Conservation (phyloP, 2,113 vertebrate species). For the Grantiella picta region DNA sequence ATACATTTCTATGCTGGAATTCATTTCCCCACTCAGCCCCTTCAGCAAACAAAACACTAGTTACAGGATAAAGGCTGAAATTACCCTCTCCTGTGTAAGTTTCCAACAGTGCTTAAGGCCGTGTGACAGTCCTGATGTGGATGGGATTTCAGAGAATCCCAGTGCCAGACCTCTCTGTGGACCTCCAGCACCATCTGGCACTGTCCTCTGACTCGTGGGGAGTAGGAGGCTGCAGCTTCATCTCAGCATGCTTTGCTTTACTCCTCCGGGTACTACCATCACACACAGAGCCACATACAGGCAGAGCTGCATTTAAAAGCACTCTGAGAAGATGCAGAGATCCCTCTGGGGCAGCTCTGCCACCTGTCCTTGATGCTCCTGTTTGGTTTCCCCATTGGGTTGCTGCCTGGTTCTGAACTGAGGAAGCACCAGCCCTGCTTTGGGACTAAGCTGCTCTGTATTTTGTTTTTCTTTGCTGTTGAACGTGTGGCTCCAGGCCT, state of each 20-base stretch:
- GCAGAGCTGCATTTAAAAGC: accelerated
- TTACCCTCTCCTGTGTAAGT: not conserved
- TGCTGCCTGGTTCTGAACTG: not conserved
- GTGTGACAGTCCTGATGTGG: not conserved
- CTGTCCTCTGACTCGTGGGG: accelerated
- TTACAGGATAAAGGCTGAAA: not conserved
- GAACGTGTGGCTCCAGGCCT: not conserved
- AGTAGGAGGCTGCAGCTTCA: not conserved
- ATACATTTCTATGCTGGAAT: not conserved
- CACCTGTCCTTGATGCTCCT: accelerated
- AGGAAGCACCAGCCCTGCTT: not conserved
- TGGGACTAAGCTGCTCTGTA: not conserved
- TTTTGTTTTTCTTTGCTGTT: not conserved
- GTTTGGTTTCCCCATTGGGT: accelerated
- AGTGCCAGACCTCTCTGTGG: not conserved
- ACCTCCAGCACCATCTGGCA: not conserved
- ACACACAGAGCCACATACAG: not conserved
- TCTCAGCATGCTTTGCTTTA: not conserved
- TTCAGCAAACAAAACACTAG: not conserved
- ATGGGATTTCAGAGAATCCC: not conserved
- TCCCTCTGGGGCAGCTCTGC: accelerated
- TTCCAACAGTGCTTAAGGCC: not conserved
- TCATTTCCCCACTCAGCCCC: not conserved
- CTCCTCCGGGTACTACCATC: not conserved
- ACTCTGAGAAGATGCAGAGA: not conserved